These are phyloP conservation scores for Latrodectus geometricus DNA, from an alignment of 1,140 invertebrate genomes.

Conservation along the genomic window DNA sequence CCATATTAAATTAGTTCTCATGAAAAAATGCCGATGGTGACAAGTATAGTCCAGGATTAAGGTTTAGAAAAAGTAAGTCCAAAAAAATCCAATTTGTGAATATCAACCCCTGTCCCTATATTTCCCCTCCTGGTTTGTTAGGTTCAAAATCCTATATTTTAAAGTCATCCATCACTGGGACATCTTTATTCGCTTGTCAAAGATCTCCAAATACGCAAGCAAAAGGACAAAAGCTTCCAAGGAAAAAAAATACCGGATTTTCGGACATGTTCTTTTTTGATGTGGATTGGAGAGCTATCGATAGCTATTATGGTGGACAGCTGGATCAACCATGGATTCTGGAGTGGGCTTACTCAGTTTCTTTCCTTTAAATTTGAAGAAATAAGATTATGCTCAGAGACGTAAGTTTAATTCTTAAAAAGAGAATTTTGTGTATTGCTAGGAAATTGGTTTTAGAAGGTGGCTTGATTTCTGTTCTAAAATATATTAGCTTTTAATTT, in stretches of 20 bases:
- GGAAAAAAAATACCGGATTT: neutral
- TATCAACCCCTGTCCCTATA: neutral
- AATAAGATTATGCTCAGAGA: neutral
- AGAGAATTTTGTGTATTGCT: neutral
- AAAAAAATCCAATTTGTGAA: no score
- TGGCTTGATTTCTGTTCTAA: no score
- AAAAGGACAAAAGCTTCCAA: neutral
- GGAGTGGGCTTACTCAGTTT: neutral
- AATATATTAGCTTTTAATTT: no score
- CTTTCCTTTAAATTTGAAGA: neutral
- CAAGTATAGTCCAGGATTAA: no score
- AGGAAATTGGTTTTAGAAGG: no score
- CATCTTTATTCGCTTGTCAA: conserved; percentile 8
- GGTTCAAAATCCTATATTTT: conserved; percentile 11
- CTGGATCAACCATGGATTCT: neutral
- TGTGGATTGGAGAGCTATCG: neutral
- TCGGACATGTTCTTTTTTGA: neutral
- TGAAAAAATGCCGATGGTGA: no score
- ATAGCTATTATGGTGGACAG: conserved; percentile 1
- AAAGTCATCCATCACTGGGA: conserved; percentile 11
- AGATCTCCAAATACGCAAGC: neutral
- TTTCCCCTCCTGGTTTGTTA: neutral
- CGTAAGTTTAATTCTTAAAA: neutral
- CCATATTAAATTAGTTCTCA: no score
- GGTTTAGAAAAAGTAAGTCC: no score